Conservation (phyloP, 2,888 invertebrate genomes). For the Limnephilus rhombicus region DNA sequence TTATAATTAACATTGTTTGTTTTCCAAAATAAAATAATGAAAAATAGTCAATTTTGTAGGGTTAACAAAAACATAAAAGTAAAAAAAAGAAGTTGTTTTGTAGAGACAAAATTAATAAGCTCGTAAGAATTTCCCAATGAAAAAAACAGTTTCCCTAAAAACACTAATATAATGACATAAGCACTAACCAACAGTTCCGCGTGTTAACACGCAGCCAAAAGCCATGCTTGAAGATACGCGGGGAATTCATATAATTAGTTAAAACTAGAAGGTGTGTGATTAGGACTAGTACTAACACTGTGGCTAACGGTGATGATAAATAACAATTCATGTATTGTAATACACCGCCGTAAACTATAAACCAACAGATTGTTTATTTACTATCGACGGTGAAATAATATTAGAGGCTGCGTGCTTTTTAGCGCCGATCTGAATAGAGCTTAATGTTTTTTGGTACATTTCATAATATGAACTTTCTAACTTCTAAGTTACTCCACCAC, state of each 20-base stretch:
- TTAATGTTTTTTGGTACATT: too few relatives aligned
- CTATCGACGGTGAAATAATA: neutral
- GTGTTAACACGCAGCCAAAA: neutral
- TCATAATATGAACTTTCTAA: too few relatives aligned
- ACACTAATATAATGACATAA: neutral
- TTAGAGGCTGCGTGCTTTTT: neutral
- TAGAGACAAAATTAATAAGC: neutral
- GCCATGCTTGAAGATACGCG: neutral
- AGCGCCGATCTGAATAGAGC: too few relatives aligned
- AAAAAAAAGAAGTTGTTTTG: too few relatives aligned
- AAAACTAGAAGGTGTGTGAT: constrained; percentile 15
- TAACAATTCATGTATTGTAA: neutral
- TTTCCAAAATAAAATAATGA: too few relatives aligned
- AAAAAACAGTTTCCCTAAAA: neutral
- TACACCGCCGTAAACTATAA: constrained; percentile 29
- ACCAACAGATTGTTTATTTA: neutral
- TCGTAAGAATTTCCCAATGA: neutral
- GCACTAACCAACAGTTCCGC: neutral
- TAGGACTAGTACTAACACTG: neutral
- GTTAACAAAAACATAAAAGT: too few relatives aligned
- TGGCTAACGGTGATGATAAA: constrained; percentile 21
- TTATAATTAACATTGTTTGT: too few relatives aligned
- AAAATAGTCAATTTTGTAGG: too few relatives aligned
- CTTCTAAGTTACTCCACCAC: too few relatives aligned
- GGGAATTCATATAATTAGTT: neutral